Conservation (phyloP, 2,113 vertebrate genomes). For the Pardalotus punctatus region DNA sequence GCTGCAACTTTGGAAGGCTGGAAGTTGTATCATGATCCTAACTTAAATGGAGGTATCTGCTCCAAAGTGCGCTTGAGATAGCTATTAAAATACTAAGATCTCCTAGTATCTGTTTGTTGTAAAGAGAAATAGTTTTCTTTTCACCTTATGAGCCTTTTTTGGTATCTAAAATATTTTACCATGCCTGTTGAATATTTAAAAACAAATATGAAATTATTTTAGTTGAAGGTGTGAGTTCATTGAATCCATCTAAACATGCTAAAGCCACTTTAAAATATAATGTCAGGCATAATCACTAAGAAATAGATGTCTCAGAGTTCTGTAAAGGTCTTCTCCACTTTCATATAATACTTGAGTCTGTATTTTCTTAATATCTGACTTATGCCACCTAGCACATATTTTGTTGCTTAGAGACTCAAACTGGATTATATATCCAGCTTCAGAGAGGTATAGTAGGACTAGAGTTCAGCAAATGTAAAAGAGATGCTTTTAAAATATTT, state of each 20-base stretch:
- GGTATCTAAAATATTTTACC: not conserved
- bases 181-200: not conserved
- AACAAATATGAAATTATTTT: not conserved
- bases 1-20: constrained; percentile 96
- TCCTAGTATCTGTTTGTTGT: not conserved
- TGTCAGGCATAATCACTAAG: not conserved
- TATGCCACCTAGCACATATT: not conserved
- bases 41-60: constrained; percentile 83
- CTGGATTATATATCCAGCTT: not conserved
- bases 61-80: not conserved
- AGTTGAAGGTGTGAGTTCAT: not conserved
- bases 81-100: not conserved
- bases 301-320: not conserved
- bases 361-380: not conserved
- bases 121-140: not conserved
- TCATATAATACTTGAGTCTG: not conserved
- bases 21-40: constrained; percentile 97
- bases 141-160: not conserved
- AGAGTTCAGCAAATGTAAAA: not conserved
- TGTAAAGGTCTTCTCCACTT: not conserved
- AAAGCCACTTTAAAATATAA: not conserved
- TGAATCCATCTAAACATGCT: not conserved
- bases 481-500: not conserved
- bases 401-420: not conserved
- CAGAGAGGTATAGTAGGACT: not conserved